phyloP scores from a whole-genome alignment of 2,888 invertebrate species.

The Panzeria rudis region DNA sequence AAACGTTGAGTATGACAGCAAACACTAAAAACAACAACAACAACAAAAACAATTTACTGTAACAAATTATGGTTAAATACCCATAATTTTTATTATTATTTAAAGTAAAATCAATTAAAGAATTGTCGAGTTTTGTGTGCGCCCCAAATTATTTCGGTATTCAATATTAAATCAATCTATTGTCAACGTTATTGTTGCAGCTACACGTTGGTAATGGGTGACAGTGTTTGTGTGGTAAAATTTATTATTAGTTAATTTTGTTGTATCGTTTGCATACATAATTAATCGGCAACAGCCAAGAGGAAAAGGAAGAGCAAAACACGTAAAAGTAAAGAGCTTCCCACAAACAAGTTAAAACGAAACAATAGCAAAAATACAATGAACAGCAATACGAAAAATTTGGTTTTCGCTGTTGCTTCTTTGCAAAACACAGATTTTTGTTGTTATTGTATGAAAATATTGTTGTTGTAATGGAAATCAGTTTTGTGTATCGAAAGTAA shows the following conservation, averaged over 20 bases:
- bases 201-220: background rate
- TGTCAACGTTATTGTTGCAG: background rate
- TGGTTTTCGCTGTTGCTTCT: constrained; percentile 1
- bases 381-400: background rate
- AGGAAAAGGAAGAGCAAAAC: background rate
- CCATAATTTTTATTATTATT: constrained; percentile 23
- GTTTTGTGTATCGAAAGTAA: constrained; percentile 58
- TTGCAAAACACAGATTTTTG: background rate
- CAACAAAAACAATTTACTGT: background rate
- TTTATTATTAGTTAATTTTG: constrained; percentile 60
- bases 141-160: background rate
- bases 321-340: background rate
- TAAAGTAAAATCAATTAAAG: constrained; percentile 60
- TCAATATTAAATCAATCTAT: constrained; percentile 33
- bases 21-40: background rate
- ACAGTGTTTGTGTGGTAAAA: constrained; percentile 35
- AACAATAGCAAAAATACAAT: background rate
- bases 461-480: constrained; percentile 19
- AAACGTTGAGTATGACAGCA: background rate
- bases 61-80: constrained; percentile 52
- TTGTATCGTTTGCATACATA: constrained; percentile 58
- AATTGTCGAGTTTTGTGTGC: constrained; percentile 31
- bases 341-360: background rate
- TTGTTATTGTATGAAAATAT: constrained; percentile 10
- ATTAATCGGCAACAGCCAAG: constrained; percentile 40